Evolutionary conservation across 2,797 vertebrate genomes (phyloP).

Genomic region (Chiloscyllium punctatum): DNA sequence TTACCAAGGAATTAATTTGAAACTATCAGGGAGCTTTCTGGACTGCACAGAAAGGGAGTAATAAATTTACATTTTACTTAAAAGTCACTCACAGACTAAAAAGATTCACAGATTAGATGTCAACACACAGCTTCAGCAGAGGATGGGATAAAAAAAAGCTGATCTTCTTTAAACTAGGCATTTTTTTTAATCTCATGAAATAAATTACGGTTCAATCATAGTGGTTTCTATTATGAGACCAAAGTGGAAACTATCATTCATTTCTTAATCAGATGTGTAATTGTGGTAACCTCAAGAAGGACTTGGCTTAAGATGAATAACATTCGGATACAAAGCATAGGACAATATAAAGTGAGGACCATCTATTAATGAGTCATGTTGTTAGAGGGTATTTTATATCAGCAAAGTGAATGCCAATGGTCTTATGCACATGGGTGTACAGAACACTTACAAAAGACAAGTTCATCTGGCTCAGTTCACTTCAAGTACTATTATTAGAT

Average conservation of each 20-base stretch:
- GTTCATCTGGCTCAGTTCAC: too few relatives aligned
- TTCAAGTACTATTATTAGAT: neutral
- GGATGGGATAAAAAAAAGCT: neutral
- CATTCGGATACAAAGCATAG: neutral
- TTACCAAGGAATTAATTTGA: conserved; percentile 11
- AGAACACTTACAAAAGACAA: neutral
- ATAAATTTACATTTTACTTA: neutral
- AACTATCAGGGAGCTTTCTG: neutral
- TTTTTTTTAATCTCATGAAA: neutral
- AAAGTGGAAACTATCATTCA: neutral
- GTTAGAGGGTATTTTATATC: neutral
- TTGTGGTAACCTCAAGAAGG: neutral
- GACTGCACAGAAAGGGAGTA: neutral
- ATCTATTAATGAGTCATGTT: neutral
- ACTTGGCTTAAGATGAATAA: neutral
- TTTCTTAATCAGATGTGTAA: neutral
- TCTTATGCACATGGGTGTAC: neutral
- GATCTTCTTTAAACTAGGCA: neutral
- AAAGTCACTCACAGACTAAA: neutral
- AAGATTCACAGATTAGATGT: too few relatives aligned
- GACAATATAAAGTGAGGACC: neutral
- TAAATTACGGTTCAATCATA: neutral
- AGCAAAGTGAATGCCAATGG: neutral
- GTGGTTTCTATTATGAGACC: neutral
- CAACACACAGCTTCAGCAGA: neutral